Percentiles rank a stretch among this genome's conserved stretches.
phyloP scores from a whole-genome alignment of 2,797 vertebrate species.

The Sebastes oblongus region DNA sequence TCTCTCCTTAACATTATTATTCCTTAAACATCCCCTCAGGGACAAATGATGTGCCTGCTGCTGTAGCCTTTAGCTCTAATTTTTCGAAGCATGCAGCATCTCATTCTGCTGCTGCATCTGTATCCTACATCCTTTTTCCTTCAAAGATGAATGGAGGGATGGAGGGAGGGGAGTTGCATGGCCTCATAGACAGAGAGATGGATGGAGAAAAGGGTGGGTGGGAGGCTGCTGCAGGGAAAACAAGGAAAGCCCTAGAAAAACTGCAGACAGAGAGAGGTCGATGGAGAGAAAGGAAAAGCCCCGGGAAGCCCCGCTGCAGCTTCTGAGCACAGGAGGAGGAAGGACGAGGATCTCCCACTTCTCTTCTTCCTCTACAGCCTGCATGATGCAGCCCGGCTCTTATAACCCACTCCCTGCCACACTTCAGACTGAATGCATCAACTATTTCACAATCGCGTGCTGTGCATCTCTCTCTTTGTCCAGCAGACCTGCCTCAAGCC shows the following conservation, averaged over 20 bases:
- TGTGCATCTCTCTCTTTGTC: neutral
- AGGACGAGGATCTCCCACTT: slow-evolving; percentile 46
- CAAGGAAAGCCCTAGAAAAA: slow-evolving; percentile 64
- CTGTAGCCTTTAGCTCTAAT: neutral
- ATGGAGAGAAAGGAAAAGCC: slow-evolving; percentile 33
- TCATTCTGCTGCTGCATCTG: slow-evolving; percentile 3
- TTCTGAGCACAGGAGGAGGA: slow-evolving; percentile 19
- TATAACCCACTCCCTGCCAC: neutral
- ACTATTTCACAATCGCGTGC: neutral
- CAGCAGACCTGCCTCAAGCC: neutral
- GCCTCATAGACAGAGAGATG: neutral
- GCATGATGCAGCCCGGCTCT: slow-evolving; percentile 24
- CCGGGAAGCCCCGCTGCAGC: slow-evolving; percentile 69
- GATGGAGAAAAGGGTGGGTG: slow-evolving; percentile 23
- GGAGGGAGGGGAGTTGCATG: neutral
- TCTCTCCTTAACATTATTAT: no score
- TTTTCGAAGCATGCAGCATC: neutral
- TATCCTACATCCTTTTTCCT: neutral
- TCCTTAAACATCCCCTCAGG: neutral
- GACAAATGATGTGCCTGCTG: neutral
- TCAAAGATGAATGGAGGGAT: neutral
- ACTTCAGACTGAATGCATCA: slow-evolving; percentile 27
- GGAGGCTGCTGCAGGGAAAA: slow-evolving; percentile 37
- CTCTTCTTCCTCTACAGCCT: neutral
- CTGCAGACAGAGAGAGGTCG: slow-evolving; percentile 36